These are phyloP conservation scores for Eubasilissa regina DNA, from an alignment of 1,140 invertebrate species.

Conservation along the genomic window DNA sequence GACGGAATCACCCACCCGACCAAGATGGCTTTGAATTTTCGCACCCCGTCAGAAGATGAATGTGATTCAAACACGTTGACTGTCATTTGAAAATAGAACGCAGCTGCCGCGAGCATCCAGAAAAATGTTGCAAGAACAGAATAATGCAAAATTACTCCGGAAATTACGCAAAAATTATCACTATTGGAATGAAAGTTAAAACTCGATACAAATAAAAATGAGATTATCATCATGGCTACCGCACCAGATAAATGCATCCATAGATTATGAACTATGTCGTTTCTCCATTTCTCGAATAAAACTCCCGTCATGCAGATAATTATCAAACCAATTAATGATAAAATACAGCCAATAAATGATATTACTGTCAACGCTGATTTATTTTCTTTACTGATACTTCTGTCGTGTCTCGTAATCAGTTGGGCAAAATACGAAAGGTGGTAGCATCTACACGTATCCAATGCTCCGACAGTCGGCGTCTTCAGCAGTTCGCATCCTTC, in stretches of 20 bases:
- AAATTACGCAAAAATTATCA: slow-evolving; percentile 64
- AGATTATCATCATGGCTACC: slow-evolving; percentile 64
- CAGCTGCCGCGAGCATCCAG: slow-evolving; percentile 72
- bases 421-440: slow-evolving; percentile 73
- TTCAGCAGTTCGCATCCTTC: slow-evolving; percentile 64
- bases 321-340: slow-evolving; percentile 67
- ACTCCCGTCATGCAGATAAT: slow-evolving; percentile 67
- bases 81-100: slow-evolving; percentile 68
- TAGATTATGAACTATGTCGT: slow-evolving; percentile 71
- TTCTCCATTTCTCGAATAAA: slow-evolving; percentile 69
- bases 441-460: slow-evolving; percentile 69
- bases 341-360: slow-evolving; percentile 66
- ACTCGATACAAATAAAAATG: slow-evolving; percentile 66
- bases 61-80: slow-evolving; percentile 68
- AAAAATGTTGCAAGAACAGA: slow-evolving; percentile 69
- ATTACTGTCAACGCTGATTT: slow-evolving; percentile 64
- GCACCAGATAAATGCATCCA: slow-evolving; percentile 70
- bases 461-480: slow-evolving; percentile 49
- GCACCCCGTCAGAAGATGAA: slow-evolving; percentile 63
- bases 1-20: slow-evolving; percentile 69
- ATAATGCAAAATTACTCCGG: slow-evolving; percentile 69
- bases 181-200: slow-evolving; percentile 63
- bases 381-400: neutral
- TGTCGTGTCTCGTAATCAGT: slow-evolving; percentile 61
- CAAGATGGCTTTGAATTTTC: slow-evolving; percentile 66